A percentile compares a stretch with the other conserved stretches of the same genome.
These are phyloP conservation scores for Craniophora ligustri DNA, from an alignment of 2,888 invertebrate species.

Conservation along the genomic window DNA sequence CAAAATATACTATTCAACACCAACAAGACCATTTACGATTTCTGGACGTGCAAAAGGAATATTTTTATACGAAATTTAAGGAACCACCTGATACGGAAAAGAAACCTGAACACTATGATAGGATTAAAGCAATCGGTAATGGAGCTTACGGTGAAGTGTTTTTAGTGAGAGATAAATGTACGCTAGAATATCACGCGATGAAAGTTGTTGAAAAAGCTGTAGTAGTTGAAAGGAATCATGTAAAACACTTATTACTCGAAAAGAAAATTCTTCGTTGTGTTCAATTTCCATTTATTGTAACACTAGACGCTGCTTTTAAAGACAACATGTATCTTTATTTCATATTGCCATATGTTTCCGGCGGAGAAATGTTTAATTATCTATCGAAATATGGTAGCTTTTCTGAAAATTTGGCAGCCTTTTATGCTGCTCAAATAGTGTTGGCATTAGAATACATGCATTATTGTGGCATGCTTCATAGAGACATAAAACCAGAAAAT, in stretches of 20 bases:
- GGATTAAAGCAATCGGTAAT: constrained; percentile 93
- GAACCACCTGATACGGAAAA: constrained; percentile 55
- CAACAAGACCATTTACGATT: constrained; percentile 75
- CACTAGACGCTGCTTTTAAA: constrained; percentile 94
- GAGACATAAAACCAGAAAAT: constrained; percentile 97
- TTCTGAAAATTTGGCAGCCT: constrained; percentile 93
- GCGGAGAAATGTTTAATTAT: constrained; percentile 95
- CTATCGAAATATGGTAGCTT: constrained; percentile 90
- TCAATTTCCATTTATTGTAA: constrained; percentile 95
- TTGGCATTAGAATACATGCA: constrained; percentile 97
- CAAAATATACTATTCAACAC: constrained; percentile 70
- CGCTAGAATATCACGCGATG: constrained; percentile 93
- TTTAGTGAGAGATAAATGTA: constrained; percentile 90
- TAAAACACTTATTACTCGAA: constrained; percentile 96
- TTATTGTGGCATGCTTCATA: constrained; percentile 93
- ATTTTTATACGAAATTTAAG: constrained; percentile 68
- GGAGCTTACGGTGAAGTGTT: constrained; percentile 97
- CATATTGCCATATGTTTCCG: constrained; percentile 94
- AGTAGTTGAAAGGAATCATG: constrained; percentile 95
- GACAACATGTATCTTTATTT: constrained; percentile 95
- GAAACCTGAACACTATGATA: constrained; percentile 90
- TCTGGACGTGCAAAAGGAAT: constrained; percentile 76
- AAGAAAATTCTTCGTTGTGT: constrained; percentile 95
- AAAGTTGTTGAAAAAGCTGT: constrained; percentile 95
- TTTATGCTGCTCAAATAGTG: constrained; percentile 96